Conservation (phyloP, 2,797 vertebrate genomes). For the Macroramphosus scolopax region DNA sequence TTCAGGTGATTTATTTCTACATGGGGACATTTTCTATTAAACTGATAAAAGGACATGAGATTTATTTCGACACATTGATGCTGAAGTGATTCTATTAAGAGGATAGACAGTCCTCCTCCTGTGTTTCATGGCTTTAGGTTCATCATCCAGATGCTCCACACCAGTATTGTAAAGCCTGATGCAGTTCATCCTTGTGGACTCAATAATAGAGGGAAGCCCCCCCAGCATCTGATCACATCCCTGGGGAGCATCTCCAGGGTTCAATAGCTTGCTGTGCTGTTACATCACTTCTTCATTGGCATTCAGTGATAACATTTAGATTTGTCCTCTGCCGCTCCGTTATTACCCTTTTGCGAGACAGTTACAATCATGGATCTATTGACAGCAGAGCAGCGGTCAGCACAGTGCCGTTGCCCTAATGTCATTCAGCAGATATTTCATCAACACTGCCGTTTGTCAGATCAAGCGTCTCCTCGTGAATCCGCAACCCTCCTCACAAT, state of each 20-base stretch:
- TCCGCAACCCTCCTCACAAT: constrained; percentile 42
- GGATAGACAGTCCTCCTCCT: no score
- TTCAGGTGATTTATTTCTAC: no score
- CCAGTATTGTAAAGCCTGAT: no score
- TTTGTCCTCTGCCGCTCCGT: constrained; percentile 28
- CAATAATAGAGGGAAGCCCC: no score
- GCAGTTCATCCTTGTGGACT: no score
- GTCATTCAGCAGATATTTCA: constrained; percentile 39
- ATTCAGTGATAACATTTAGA: constrained; percentile 21
- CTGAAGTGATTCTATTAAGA: no score
- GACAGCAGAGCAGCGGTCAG: constrained; percentile 10
- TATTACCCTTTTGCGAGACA: constrained; percentile 28
- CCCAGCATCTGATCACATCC: constrained; percentile 11
- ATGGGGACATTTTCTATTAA: no score
- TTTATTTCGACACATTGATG: no score
- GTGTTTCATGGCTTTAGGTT: no score
- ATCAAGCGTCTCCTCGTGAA: constrained; percentile 44
- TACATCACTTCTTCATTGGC: constrained; percentile 32
- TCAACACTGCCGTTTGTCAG: constrained; percentile 29
- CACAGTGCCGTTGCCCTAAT: constrained; percentile 3
- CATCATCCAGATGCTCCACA: no score
- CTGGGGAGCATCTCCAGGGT: constrained; percentile 10
- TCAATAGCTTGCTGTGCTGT: constrained; percentile 16
- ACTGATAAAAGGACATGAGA: no score
- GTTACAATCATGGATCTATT: constrained; percentile 22